phyloP scores from a whole-genome alignment of 2,888 invertebrate species.

The Andrena camellia region DNA sequence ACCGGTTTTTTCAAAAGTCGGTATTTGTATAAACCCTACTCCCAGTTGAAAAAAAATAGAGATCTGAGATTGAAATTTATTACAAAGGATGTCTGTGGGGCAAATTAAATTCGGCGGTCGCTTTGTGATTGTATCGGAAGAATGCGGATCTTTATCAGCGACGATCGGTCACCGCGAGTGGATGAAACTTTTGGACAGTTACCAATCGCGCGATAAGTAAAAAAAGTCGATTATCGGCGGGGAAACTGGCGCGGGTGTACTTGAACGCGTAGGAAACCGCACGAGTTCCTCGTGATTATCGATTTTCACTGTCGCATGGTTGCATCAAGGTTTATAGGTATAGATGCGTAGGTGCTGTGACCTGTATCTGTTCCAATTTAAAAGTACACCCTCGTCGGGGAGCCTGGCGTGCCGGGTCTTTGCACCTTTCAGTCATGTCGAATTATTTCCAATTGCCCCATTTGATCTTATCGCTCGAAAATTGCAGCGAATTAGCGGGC shows the following conservation, averaged over 20 bases:
- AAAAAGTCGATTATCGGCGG: background rate
- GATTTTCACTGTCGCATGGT: conserved; percentile 56
- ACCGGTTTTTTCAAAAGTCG: no score
- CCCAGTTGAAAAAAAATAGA: no score
- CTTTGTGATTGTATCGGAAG: background rate
- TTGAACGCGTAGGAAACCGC: conserved; percentile 50
- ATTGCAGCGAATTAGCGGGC: background rate
- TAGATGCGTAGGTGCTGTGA: conserved; percentile 53
- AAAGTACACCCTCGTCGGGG: conserved; percentile 30
- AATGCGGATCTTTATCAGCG: background rate
- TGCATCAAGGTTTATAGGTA: conserved; percentile 59
- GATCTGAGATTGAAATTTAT: no score
- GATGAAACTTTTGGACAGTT: conserved; percentile 5
- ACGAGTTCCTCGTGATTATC: conserved; percentile 66
- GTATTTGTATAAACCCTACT: no score
- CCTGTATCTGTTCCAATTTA: conserved; percentile 56
- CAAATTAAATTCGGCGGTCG: background rate
- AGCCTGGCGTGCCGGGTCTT: conserved; percentile 31
- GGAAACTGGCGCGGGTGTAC: conserved; percentile 10
- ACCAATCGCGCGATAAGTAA: background rate
- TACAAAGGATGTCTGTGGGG: background rate
- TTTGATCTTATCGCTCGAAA: conserved; percentile 18
- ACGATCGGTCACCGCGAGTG: background rate
- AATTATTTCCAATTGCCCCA: conserved; percentile 43
- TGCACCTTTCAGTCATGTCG: conserved; percentile 39